These are phyloP conservation scores for Heterotilapia buettikoferi DNA, from an alignment of 2,113 vertebrate species.

Conservation along the genomic window DNA sequence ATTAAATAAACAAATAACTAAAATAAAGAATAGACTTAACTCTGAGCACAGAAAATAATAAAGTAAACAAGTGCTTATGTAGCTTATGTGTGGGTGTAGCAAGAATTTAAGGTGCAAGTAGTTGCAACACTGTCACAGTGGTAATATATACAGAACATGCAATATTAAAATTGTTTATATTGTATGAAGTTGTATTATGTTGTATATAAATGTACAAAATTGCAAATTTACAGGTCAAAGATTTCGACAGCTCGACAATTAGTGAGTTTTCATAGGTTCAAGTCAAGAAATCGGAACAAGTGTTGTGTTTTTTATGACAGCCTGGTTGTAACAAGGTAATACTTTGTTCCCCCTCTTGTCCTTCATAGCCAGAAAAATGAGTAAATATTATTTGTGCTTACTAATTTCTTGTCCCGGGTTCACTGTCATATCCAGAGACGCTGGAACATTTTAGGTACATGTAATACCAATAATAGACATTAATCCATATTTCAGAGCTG, in stretches of 20 bases:
- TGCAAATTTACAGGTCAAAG: not conserved
- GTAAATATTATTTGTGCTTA: not conserved
- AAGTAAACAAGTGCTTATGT: not conserved
- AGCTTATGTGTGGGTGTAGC: not conserved
- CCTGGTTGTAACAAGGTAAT: not conserved
- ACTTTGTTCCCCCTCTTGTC: fast-evolving
- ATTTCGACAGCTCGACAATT: fast-evolving
- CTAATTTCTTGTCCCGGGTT: not conserved
- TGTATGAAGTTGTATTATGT: not conserved
- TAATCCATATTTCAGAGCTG: not conserved
- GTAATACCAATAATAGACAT: not conserved
- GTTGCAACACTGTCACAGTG: not conserved
- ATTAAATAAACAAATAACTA: not conserved
- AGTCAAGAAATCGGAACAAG: not conserved
- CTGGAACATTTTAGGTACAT: fast-evolving
- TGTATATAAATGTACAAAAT: not conserved
- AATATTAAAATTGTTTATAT: not conserved
- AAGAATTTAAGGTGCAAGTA: not conserved
- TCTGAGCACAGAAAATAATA: not conserved
- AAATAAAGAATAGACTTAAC: not conserved
- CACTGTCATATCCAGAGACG: not conserved
- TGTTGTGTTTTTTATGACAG: not conserved
- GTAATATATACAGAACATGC: not conserved
- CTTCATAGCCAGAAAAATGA: not conserved
- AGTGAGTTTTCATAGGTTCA: not conserved